phyloP scores from a whole-genome alignment of 2,113 vertebrate genomes.

The Ibidorhyncha struthersii region DNA sequence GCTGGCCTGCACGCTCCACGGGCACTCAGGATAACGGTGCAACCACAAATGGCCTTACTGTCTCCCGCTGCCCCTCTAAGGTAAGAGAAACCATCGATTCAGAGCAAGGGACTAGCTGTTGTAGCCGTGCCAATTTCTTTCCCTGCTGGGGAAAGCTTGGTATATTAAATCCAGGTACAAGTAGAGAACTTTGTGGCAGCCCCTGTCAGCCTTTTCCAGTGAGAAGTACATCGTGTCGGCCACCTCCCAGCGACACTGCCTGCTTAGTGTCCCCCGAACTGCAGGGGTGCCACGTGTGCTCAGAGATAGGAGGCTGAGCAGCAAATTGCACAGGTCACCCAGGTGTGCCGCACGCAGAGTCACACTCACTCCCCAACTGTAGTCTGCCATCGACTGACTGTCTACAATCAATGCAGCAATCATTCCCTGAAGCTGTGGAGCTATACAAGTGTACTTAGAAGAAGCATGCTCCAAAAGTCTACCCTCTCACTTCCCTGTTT shows the following conservation, averaged over 20 bases:
- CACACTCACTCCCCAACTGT: rapidly evolving
- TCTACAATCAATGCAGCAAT: not conserved
- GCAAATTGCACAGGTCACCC: not conserved
- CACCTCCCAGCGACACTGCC: not conserved
- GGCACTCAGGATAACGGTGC: not conserved
- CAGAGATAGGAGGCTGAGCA: rapidly evolving
- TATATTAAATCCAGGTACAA: not conserved
- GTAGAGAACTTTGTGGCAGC: not conserved
- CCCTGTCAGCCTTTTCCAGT: rapidly evolving
- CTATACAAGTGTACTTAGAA: not conserved
- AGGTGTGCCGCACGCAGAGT: rapidly evolving
- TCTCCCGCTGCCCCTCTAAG: not conserved
- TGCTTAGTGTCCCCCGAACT: rapidly evolving
- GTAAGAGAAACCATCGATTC: too few species aligned
- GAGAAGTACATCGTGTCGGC: not conserved
- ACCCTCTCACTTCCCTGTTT: not conserved
- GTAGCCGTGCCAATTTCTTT: not conserved
- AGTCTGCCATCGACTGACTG: rapidly evolving
- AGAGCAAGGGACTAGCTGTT: not conserved
- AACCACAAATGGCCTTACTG: not conserved
- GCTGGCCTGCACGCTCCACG: rapidly evolving
- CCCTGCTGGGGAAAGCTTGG: not conserved
- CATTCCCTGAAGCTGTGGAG: not conserved
- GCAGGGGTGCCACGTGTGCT: rapidly evolving
- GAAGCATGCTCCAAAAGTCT: not conserved